Evolutionary conservation across 1,140 invertebrate species (phyloP).

Genomic region (Melanaphis sacchari): DNA sequence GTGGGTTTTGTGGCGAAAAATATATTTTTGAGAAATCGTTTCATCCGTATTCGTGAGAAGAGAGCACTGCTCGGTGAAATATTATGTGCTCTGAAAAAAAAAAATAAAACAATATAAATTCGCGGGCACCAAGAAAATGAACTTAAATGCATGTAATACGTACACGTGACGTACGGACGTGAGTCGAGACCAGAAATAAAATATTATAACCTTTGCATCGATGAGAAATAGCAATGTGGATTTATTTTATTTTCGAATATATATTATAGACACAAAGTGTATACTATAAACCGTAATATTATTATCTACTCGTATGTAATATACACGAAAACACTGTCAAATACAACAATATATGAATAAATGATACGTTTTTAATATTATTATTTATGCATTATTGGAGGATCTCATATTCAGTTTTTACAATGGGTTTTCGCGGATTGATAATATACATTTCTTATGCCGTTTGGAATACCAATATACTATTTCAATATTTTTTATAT

Average conservation of each 20-base stretch:
- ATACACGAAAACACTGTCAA: background rate
- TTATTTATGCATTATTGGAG: background rate
- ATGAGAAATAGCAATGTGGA: background rate
- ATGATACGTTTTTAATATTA: background rate
- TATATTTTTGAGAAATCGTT: background rate
- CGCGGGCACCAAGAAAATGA: background rate
- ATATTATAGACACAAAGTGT: background rate
- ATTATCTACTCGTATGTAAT: background rate
- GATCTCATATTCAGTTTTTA: background rate
- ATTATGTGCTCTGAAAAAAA: background rate
- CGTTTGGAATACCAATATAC: background rate
- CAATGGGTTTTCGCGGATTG: background rate
- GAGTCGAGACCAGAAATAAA: background rate
- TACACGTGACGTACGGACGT: background rate
- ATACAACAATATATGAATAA: background rate
- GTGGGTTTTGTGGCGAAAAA: background rate
- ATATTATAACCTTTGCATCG: background rate
- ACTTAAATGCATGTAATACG: background rate
- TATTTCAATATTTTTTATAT: background rate
- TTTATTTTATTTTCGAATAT: conserved; percentile 2
- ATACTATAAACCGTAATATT: background rate
- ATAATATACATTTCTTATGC: background rate
- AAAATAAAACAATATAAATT: background rate
- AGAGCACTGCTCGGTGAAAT: background rate
- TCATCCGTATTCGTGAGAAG: background rate